Percentiles rank a stretch among this genome's conserved stretches.
phyloP scores from a whole-genome alignment of 2,888 invertebrate species.

The Penaeus monodon region DNA sequence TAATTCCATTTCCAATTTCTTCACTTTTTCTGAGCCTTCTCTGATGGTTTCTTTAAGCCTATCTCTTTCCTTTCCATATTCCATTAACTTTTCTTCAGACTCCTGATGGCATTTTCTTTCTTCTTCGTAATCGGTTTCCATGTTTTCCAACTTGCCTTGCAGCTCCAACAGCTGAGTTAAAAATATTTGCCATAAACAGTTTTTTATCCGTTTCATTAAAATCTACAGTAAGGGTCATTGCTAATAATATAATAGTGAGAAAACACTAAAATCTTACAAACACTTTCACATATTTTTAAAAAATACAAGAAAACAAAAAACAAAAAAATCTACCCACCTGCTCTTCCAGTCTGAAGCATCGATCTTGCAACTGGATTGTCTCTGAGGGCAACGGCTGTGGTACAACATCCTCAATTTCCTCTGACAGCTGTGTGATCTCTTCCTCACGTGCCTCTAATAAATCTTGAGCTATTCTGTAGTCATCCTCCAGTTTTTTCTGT shows the following conservation, averaged over 20 bases:
- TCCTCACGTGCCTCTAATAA: slow-evolving; percentile 48
- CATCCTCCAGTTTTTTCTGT: slow-evolving; percentile 53
- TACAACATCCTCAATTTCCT: slow-evolving; percentile 50
- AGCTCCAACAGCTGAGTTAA: neutral
- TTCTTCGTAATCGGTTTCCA: neutral
- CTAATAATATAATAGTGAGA: too few species aligned
- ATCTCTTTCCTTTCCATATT: slow-evolving; percentile 16
- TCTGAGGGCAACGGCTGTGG: slow-evolving; percentile 31
- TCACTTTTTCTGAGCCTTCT: neutral
- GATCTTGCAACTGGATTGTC: slow-evolving; percentile 27
- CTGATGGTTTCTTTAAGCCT: neutral
- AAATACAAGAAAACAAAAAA: neutral
- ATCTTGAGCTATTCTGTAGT: slow-evolving; percentile 47
- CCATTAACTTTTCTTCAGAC: slow-evolving; percentile 1
- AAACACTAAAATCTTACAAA: too few species aligned
- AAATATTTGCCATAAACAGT: neutral
- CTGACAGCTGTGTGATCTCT: slow-evolving; percentile 41
- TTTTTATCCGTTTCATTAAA: too few species aligned
- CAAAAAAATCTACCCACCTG: slow-evolving; percentile 17
- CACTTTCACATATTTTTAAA: too few species aligned
- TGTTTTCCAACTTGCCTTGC: neutral
- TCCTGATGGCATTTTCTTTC: slow-evolving; percentile 13
- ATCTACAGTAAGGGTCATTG: too few species aligned
- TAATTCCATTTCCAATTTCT: neutral
- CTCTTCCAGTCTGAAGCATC: slow-evolving; percentile 18